Conservation (phyloP, 2,113 vertebrate species). For the Halichoeres trimaculatus region DNA sequence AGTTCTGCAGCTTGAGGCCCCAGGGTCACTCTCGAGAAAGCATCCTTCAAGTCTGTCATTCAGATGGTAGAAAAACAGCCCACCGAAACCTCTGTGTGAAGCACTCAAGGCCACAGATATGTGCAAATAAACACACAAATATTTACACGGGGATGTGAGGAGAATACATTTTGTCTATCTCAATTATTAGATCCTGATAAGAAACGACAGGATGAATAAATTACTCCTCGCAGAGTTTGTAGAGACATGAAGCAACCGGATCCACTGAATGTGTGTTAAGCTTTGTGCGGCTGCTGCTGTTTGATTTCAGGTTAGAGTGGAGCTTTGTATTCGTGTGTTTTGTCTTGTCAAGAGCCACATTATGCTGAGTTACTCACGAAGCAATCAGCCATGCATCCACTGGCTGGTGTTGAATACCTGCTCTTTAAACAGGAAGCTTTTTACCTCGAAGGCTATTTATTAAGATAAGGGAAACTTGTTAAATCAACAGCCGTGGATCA, state of each 20-base stretch:
- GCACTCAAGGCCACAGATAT: slow-evolving; percentile 8
- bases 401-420: slow-evolving; percentile 35
- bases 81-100: background rate
- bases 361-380: slow-evolving; percentile 44
- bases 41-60: slow-evolving; percentile 39
- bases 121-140: background rate
- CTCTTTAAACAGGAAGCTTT: slow-evolving; percentile 67
- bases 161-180: background rate
- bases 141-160: background rate
- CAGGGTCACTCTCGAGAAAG: slow-evolving; percentile 36
- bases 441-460: slow-evolving; percentile 50
- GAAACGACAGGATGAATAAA: slow-evolving; percentile 2
- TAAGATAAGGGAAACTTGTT: slow-evolving; percentile 41
- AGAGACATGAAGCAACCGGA: slow-evolving; percentile 15
- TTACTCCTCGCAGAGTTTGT: background rate
- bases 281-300: slow-evolving; percentile 4
- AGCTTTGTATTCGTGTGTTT: slow-evolving; percentile 43
- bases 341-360: slow-evolving; percentile 52
- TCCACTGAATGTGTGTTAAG: slow-evolving; percentile 23
- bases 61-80: slow-evolving; percentile 7
- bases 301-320: slow-evolving; percentile 49
- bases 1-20: slow-evolving; percentile 20
- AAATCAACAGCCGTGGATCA: slow-evolving; percentile 56
- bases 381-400: slow-evolving; percentile 38
- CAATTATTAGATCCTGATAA: background rate